A percentile compares a stretch with the other conserved stretches of the same genome.
These are phyloP conservation scores for Fabriciana adippe DNA, from an alignment of 2,888 invertebrate species.

Conservation along the genomic window DNA sequence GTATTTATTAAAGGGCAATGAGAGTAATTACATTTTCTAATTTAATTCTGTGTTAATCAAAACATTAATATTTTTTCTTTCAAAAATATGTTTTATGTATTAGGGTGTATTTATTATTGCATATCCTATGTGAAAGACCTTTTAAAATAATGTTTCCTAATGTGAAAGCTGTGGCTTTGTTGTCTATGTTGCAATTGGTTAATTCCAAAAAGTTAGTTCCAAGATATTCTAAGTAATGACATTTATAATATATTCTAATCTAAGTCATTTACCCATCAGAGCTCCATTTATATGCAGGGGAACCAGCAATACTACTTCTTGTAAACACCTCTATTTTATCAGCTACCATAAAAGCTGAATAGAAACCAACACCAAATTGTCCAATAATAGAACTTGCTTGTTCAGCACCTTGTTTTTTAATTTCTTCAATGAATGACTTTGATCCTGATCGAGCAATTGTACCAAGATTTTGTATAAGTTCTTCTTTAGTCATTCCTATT, in stretches of 20 bases:
- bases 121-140: too few relatives aligned
- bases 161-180: too few relatives aligned
- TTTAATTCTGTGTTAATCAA: too few relatives aligned
- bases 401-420: slow-evolving; percentile 85
- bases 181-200: not conserved
- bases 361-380: slow-evolving; percentile 99
- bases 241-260: not conserved
- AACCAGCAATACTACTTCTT: slow-evolving; percentile 84
- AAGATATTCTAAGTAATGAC: not conserved
- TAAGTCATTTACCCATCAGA: slow-evolving; percentile 90
- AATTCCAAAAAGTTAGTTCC: not conserved
- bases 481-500: slow-evolving; percentile 97
- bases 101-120: too few relatives aligned
- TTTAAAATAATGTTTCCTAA: too few relatives aligned
- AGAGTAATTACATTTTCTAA: too few relatives aligned
- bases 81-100: too few relatives aligned
- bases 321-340: slow-evolving; percentile 96
- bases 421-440: slow-evolving; percentile 93
- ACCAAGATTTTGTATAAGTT: slow-evolving; percentile 94
- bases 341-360: slow-evolving; percentile 98
- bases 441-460: slow-evolving; percentile 98
- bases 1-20: too few relatives aligned
- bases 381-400: slow-evolving; percentile 92
- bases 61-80: too few relatives aligned
- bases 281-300: slow-evolving; percentile 91